These are phyloP conservation scores for Sitta europaea DNA, from an alignment of 2,113 vertebrate species.

Conservation along the genomic window DNA sequence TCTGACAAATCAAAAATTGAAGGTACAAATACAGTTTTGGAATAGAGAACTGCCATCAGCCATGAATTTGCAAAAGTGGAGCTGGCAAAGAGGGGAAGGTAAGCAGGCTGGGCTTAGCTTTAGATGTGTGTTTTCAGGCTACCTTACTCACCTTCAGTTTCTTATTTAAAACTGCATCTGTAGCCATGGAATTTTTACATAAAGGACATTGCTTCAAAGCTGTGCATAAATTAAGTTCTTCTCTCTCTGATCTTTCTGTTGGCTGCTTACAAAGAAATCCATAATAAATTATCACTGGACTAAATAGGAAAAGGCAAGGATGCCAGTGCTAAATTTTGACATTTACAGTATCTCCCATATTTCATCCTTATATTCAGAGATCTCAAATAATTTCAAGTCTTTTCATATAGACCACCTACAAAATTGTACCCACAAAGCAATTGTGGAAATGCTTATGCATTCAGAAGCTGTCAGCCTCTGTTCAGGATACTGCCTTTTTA, in stretches of 20 bases:
- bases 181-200: background rate
- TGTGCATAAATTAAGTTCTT: background rate
- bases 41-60: background rate
- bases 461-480: background rate
- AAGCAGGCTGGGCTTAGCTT: background rate
- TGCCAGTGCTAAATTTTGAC: background rate
- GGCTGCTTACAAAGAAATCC: background rate
- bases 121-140: background rate
- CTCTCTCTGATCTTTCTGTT: background rate
- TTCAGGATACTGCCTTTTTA: background rate
- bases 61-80: background rate
- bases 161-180: background rate
- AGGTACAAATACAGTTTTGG: background rate
- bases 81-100: background rate
- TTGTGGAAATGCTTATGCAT: background rate
- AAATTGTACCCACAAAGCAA: background rate
- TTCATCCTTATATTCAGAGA: background rate
- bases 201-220: background rate
- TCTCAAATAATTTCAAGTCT: background rate
- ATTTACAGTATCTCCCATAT: background rate
- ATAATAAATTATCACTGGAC: background rate
- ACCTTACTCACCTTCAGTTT: background rate
- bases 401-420: background rate
- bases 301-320: background rate
- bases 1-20: background rate